Base-by-base conservation (phyloP, 1,140 invertebrate species). In the Coelopa frigida region DNA sequence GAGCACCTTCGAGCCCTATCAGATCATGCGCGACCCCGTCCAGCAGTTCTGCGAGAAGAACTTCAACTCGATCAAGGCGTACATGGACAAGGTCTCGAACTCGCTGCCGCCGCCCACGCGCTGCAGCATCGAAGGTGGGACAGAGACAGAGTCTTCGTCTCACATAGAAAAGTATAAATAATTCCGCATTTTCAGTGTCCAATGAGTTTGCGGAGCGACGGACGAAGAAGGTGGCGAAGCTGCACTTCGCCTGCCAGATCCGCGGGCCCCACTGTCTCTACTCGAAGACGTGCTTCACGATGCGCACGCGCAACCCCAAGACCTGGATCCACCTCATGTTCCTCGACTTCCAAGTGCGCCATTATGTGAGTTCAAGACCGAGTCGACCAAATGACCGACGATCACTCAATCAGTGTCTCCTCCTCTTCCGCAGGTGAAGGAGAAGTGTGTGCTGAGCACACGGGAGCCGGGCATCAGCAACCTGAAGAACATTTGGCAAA, bases 281-380 rank as follows among this genome's bases (percentile, higher is more conserved):
- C 74, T 82, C 80, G 41, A 82, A 82, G 57, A 82, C 84, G 35
- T 82, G 85, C 60, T 95, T 94, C 70, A 85, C 81, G 3, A 81
- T 94, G 77, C 80, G 88, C 58, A 94, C 91, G 32, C 79, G 87
- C 52, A 82, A 87, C 70, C 85, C 91, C 10, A 78, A 87, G 53
- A 82, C 87, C 40, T 96, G 91, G 92, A 89, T 95, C 50, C 92
- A 95, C 75, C 76, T 96, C 14, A 95, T 95, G 89, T 94, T 95
- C 72, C 78, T 96, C 29, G 87, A 89, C 48, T 78, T 94, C 54
- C 85, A 89, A 76, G 82, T 84, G 70, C 56, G 59, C 10, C 52
- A 55, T 48, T 68, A 66, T 51, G 65, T 68, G 35, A 65, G 61
- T 67, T 32, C 20, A 5, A 0, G 7, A 26, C 17, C 17, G 12